Evolutionary conservation across 1,140 invertebrate species (phyloP), one percentile per base, ranked within the genome.

Genomic region (Drosophila pruinosa): DNA sequence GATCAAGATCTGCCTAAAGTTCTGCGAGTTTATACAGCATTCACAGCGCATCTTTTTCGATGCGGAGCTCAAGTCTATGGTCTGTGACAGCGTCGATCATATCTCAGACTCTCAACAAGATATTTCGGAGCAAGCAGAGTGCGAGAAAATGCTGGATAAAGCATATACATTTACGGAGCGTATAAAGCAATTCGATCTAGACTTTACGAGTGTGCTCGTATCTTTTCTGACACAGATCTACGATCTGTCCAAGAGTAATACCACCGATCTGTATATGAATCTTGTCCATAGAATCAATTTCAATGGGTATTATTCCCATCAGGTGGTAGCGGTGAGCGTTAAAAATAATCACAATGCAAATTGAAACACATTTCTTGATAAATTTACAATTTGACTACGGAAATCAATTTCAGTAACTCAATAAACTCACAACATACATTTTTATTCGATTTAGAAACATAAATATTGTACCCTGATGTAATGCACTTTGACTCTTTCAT

Each of bases 1-100:
- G 0, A 95, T 98, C 88, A 93, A 94, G 21, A 94, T 97, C 61
- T 99, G 98, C 90, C 94, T 97, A 2, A 94, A 96, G 58, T 99
- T 99, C 92, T 97, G 95, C 90, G 93, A 95, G 69, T 96, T 96
- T 76, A 96, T 96, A 92, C 94, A 96, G 89, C 76, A 73, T 39
- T 83, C 89, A 58, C 91, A 91, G 72, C 89, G 79, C 47, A 82
- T 91, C 45, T 92, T 91, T 70, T 74, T 91, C 78, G 92, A 92
- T 62, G 92, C 92, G 45, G 92, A 92, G 68, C 89, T 92, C 50
- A 89, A 89, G 63, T 92, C 91, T 12, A 92, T 92, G 91, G 78
- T 92, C 39, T 89, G 80, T 48, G 89, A 91, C 64, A 85, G 75
- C 62, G 78, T 78, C 48, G 90, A 90, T 56, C 85, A 89, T 24